Conservation (phyloP, 2,797 vertebrate genomes). For the Mareca penelope region DNA sequence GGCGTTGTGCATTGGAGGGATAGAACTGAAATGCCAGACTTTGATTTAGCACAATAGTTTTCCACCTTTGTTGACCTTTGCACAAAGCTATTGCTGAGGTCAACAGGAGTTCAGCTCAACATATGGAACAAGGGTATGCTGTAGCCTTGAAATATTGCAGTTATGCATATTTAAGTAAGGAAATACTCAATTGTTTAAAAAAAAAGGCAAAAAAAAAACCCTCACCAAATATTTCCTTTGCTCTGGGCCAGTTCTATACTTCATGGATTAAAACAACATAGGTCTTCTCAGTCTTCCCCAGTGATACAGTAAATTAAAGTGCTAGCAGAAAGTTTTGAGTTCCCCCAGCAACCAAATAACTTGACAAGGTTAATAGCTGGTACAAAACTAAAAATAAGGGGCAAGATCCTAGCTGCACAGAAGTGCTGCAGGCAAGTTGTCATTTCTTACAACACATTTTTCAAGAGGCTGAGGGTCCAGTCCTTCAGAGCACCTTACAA, state of each 20-base stretch:
- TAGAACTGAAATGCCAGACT: neutral
- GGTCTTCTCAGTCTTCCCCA: neutral
- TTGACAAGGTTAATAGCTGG: neutral
- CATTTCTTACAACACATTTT: neutral
- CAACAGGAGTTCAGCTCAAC: conserved; percentile 42
- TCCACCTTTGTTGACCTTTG: conserved; percentile 5
- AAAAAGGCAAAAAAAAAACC: neutral
- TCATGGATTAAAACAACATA: neutral
- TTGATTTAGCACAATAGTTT: neutral
- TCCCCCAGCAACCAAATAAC: neutral
- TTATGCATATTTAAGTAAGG: conserved; percentile 46
- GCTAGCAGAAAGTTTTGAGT: neutral
- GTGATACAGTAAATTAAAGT: neutral
- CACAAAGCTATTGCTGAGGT: neutral
- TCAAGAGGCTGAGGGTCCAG: neutral
- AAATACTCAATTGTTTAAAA: neutral
- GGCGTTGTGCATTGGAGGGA: neutral
- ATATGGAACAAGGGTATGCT: conserved; percentile 27
- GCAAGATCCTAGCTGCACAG: neutral
- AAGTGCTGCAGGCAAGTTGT: neutral
- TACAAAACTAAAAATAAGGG: neutral
- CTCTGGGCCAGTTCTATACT: conserved; percentile 18
- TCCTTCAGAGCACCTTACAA: neutral
- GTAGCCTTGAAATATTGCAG: conserved; percentile 38
- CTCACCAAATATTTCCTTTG: neutral